A percentile compares a stretch with the other conserved stretches of the same genome.
phyloP scores from a whole-genome alignment of 2,888 invertebrate species.

The Keiferia lycopersicella region DNA sequence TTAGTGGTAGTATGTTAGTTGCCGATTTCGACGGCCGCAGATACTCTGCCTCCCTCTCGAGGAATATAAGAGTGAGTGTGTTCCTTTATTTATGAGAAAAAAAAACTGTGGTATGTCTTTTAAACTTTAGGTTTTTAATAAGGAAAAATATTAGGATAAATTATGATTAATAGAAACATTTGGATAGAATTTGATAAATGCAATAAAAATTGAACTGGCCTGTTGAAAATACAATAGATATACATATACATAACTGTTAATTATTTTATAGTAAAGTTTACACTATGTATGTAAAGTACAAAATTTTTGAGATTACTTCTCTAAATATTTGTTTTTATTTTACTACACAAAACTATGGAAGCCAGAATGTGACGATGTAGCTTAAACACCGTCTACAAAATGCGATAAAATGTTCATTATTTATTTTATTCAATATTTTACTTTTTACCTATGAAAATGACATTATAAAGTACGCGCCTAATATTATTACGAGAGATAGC shows the following conservation, averaged over 20 bases:
- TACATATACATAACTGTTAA: constrained; percentile 22
- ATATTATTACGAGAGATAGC: constrained; percentile 66
- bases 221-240: constrained; percentile 25
- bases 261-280: constrained; percentile 33
- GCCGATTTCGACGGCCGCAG: too few relatives aligned
- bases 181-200: constrained; percentile 50
- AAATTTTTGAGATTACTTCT: constrained; percentile 41
- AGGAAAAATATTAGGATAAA: too few relatives aligned
- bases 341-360: constrained; percentile 75
- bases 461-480: constrained; percentile 53
- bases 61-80: too few relatives aligned
- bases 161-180: not conserved
- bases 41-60: too few relatives aligned
- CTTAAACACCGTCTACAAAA: constrained; percentile 60
- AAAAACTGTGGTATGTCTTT: too few relatives aligned
- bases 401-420: constrained; percentile 48
- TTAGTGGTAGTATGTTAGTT: constrained; percentile 23
- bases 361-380: constrained; percentile 65
- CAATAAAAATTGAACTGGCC: constrained; percentile 56
- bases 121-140: too few relatives aligned
- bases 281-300: constrained; percentile 63
- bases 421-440: constrained; percentile 40
- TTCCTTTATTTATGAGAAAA: too few relatives aligned
- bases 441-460: constrained; percentile 31
- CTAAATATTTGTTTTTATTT: constrained; percentile 33